A percentile compares a stretch with the other conserved stretches of the same genome.
Evolutionary conservation across 2,888 invertebrate genomes (phyloP).

Genomic region (Ophioninae sp.): DNA sequence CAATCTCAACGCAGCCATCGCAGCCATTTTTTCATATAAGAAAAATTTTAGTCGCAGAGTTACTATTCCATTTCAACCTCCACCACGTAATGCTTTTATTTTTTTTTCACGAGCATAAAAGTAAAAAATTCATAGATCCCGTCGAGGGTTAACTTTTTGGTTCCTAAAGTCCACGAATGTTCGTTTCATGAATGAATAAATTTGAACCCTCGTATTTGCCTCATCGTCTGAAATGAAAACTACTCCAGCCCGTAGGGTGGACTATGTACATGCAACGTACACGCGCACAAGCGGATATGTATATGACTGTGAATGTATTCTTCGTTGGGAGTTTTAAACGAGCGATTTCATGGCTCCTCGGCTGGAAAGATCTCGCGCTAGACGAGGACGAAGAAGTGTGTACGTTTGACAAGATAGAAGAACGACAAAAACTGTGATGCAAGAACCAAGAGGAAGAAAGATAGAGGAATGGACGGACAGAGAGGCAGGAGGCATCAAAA

Average conservation of each 20-base stretch:
- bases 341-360: slow-evolving; percentile 60
- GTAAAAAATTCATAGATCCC: slow-evolving; percentile 18
- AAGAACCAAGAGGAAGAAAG: slow-evolving; percentile 10
- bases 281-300: neutral
- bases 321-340: slow-evolving; percentile 27
- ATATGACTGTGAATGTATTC: neutral
- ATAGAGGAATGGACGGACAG: neutral
- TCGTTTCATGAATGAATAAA: slow-evolving; percentile 59
- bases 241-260: slow-evolving; percentile 35
- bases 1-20: too few relatives aligned
- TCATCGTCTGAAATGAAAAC: slow-evolving; percentile 48
- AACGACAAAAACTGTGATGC: slow-evolving; percentile 12
- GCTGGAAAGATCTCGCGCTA: slow-evolving; percentile 53
- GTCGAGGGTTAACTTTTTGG: slow-evolving; percentile 6
- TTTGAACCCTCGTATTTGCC: slow-evolving; percentile 45
- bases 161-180: slow-evolving; percentile 24
- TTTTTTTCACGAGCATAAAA: slow-evolving; percentile 17
- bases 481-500: neutral
- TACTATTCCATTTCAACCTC: slow-evolving; percentile 2
- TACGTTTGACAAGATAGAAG: slow-evolving; percentile 27
- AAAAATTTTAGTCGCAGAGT: neutral
- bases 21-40: too few relatives aligned
- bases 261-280: neutral
- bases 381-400: slow-evolving; percentile 38
- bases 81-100: neutral